phyloP scores from a whole-genome alignment of 1,140 invertebrate genomes.

The Melipona quadrifasciata region DNA sequence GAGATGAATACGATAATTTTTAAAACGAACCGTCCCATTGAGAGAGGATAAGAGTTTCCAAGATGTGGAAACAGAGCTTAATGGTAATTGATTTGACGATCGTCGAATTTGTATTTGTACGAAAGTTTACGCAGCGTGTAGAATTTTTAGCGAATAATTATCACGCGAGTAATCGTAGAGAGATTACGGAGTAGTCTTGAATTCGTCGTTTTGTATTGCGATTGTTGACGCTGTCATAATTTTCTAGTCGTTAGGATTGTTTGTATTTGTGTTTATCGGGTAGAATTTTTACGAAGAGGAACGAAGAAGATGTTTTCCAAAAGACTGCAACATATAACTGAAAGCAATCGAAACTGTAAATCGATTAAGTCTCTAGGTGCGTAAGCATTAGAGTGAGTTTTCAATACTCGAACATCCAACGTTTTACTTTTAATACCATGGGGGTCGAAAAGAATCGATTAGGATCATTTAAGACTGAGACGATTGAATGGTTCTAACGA shows the following conservation, averaged over 20 bases:
- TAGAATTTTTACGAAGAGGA: background rate
- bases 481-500: background rate
- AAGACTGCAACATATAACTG: constrained; percentile 12
- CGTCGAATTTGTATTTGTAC: background rate
- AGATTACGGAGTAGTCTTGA: background rate
- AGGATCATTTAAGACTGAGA: too few relatives aligned
- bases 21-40: constrained; percentile 16
- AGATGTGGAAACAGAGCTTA: background rate
- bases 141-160: background rate
- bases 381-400: constrained; percentile 1
- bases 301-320: background rate
- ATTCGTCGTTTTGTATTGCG: background rate
- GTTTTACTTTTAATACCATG: constrained; percentile 13
- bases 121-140: background rate
- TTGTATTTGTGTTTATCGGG: background rate
- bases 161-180: background rate
- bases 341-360: constrained; percentile 26
- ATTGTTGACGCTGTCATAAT: background rate
- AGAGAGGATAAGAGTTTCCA: background rate
- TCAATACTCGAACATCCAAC: background rate
- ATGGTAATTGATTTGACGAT: background rate
- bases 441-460: background rate
- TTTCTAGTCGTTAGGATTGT: background rate
- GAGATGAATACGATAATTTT: background rate
- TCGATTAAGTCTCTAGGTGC: constrained; percentile 1